These are phyloP conservation scores for Orestias chungarensis DNA, from an alignment of 2,797 vertebrate genomes.

Conservation along the genomic window DNA sequence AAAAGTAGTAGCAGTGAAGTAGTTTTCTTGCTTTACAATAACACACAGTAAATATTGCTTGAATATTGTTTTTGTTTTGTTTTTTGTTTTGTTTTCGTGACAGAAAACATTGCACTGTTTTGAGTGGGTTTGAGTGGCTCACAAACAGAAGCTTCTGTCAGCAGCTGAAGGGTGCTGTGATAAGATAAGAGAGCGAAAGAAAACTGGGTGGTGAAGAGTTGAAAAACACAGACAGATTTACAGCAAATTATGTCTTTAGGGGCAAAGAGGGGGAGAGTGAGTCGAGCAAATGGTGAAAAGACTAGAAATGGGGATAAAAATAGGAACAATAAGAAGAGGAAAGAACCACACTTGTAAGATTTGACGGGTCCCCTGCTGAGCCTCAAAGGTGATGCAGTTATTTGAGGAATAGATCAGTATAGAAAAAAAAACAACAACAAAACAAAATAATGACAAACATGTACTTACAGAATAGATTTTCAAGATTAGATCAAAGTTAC, in stretches of 20 bases:
- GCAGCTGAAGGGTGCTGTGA: constrained; percentile 20
- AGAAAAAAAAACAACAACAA: too few species aligned
- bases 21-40: not conserved
- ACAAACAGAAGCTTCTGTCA: constrained; percentile 36
- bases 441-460: constrained; percentile 28
- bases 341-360: constrained; percentile 42
- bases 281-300: constrained; percentile 21
- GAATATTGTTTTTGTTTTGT: too few species aligned
- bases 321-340: constrained; percentile 39
- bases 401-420: constrained; percentile 35
- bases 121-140: constrained; percentile 18
- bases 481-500: not conserved
- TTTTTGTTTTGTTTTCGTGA: too few species aligned
- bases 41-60: too few species aligned
- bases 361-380: constrained; percentile 48
- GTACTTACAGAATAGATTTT: constrained; percentile 13
- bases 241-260: constrained; percentile 42
- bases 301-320: constrained; percentile 22
- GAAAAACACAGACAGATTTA: constrained; percentile 45
- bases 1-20: not conserved
- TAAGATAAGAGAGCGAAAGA: constrained; percentile 5
- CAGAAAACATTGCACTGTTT: constrained; percentile 29
- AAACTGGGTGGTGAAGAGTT: constrained; percentile 7
- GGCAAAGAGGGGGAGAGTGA: constrained; percentile 6
- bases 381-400: constrained; percentile 27